phyloP scores from a whole-genome alignment of 2,113 vertebrate genomes.

The Astatotilapia flaviijosephi region DNA sequence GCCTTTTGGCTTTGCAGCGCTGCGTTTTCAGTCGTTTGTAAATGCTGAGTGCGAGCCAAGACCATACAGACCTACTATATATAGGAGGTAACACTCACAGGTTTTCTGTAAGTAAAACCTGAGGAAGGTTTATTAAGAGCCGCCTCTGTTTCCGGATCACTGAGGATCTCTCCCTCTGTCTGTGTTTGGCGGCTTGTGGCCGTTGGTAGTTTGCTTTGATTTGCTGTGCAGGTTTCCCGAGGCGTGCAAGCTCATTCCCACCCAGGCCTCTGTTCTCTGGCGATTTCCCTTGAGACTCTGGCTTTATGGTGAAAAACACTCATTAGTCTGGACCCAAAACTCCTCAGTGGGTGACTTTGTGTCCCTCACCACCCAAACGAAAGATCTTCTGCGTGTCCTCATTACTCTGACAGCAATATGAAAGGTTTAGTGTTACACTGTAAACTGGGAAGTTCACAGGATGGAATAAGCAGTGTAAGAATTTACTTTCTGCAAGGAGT shows the following conservation, averaged over 20 bases:
- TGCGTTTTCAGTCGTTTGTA: rapidly evolving
- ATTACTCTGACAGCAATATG: neutral
- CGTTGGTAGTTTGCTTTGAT: neutral
- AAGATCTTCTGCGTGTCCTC: neutral
- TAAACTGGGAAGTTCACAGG: neutral
- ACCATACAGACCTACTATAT: rapidly evolving
- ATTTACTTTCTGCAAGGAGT: neutral
- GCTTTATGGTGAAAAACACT: neutral
- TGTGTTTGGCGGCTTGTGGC: neutral
- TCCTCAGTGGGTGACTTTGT: neutral
- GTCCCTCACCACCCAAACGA: neutral
- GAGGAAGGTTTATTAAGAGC: neutral
- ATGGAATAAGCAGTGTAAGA: neutral
- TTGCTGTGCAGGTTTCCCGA: neutral
- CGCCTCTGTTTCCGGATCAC: neutral
- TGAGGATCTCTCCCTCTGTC: neutral
- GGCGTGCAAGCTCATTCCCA: neutral
- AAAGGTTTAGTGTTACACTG: neutral
- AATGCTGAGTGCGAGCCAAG: neutral
- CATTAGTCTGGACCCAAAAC: neutral
- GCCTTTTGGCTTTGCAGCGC: neutral
- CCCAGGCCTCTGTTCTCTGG: neutral
- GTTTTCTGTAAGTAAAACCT: neutral
- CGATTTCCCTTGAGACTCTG: neutral
- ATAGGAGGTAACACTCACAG: neutral